These are phyloP conservation scores for Aphelinus atriplicis DNA, from an alignment of 1,140 invertebrate species.

Conservation along the genomic window DNA sequence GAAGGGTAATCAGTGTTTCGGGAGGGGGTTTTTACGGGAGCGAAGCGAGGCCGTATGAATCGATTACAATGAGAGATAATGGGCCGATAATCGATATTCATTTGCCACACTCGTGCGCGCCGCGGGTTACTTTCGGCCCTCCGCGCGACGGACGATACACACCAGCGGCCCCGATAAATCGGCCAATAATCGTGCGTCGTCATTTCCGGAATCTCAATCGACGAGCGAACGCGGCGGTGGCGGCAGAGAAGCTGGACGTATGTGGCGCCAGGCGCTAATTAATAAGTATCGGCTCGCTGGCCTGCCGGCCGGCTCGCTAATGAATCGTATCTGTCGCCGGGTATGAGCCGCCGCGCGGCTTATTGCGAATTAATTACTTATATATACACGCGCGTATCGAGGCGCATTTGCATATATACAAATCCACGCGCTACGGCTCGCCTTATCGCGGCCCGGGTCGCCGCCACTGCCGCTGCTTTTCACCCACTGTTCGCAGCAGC, in stretches of 20 bases:
- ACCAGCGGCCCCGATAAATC: conserved; percentile 1
- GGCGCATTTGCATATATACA: conserved; percentile 40
- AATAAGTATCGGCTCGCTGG: conserved; percentile 53
- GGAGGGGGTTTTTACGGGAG: background rate
- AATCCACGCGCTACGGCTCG: background rate
- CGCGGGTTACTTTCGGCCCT: background rate
- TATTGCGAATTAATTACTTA: conserved; percentile 65
- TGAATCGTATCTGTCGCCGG: conserved; percentile 58
- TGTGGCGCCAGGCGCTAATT: conserved; percentile 44
- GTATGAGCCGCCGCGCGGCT: conserved; percentile 46
- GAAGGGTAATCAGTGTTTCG: background rate
- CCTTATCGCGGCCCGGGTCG: too few relatives aligned
- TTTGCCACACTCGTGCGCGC: background rate
- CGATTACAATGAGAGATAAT: conserved; percentile 1
- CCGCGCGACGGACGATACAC: too few relatives aligned
- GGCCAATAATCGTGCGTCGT: conserved; percentile 4
- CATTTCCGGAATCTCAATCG: conserved; percentile 27
- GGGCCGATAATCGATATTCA: conserved; percentile 15
- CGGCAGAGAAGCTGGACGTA: conserved; percentile 16
- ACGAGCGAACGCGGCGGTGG: background rate
- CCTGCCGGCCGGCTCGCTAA: conserved; percentile 44
- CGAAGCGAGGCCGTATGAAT: conserved; percentile 4
- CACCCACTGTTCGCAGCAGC: background rate
- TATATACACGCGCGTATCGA: conserved; percentile 50
- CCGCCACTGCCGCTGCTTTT: background rate